phyloP scores from a whole-genome alignment of 2,113 vertebrate genomes.

The Athene cunicularia region DNA sequence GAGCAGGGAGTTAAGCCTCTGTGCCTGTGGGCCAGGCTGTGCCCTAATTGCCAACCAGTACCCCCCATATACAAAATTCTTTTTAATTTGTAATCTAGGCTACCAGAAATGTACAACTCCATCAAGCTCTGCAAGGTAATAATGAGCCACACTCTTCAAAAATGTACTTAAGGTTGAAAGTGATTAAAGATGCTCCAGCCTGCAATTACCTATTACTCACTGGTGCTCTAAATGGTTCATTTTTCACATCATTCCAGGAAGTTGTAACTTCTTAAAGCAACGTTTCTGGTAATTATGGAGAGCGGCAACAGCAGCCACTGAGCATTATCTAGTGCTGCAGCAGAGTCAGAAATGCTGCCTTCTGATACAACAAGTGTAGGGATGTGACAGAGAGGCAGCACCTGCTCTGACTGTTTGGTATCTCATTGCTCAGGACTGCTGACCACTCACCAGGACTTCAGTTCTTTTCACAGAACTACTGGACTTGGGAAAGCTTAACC shows the following conservation, averaged over 20 bases:
- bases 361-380: rapidly evolving
- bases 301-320: background rate
- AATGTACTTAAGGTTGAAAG: conserved; percentile 43
- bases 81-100: background rate
- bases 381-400: background rate
- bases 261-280: conserved; percentile 6
- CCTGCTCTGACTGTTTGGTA: background rate
- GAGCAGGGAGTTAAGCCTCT: background rate
- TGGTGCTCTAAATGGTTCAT: background rate
- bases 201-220: conserved; percentile 52
- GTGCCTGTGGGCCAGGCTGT: background rate
- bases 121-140: conserved; percentile 26
- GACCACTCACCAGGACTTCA: background rate
- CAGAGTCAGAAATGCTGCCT: background rate
- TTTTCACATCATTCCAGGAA: conserved; percentile 50
- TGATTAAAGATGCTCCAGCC: conserved; percentile 53
- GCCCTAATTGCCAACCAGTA: background rate
- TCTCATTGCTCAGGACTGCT: background rate
- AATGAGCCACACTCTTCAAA: conserved; percentile 19
- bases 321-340: background rate
- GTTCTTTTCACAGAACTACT: rapidly evolving
- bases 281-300: conserved; percentile 1
- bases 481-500: background rate
- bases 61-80: background rate
- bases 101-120: background rate